Percentiles rank a stretch among this genome's conserved stretches.
Evolutionary conservation across 2,113 vertebrate genomes (phyloP).

Genomic region (Alexandromys fortis): DNA sequence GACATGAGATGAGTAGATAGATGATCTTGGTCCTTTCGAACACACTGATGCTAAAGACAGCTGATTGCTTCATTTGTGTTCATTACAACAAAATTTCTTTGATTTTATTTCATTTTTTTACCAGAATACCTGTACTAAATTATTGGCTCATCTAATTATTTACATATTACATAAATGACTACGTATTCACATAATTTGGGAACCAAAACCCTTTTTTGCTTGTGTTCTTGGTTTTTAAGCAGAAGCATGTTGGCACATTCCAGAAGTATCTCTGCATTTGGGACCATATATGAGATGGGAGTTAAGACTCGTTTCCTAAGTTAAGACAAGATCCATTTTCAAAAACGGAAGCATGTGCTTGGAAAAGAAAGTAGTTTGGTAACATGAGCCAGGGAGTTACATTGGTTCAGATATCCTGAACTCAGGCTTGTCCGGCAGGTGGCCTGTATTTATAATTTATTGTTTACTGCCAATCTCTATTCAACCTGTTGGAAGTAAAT

Average conservation of each 20-base stretch:
- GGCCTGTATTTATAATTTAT: conserved; percentile 35
- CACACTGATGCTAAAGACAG: neutral
- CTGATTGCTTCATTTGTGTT: neutral
- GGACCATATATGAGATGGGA: neutral
- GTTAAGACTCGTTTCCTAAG: neutral
- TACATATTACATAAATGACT: neutral
- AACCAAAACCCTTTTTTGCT: neutral
- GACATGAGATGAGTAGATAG: neutral
- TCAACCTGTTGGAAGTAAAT: conserved; percentile 58
- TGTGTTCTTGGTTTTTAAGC: neutral
- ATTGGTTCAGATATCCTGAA: neutral
- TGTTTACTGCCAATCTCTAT: neutral
- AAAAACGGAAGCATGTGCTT: neutral
- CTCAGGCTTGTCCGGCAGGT: neutral
- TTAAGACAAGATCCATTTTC: neutral
- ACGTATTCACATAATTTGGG: conserved; percentile 1
- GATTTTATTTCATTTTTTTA: neutral
- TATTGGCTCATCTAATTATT: neutral
- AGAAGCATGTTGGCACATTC: neutral
- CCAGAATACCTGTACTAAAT: neutral
- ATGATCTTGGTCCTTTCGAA: neutral
- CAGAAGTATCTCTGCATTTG: neutral
- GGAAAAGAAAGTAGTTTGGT: neutral
- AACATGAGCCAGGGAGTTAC: neutral
- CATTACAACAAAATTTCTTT: neutral